Evolutionary conservation across 1,140 invertebrate species (phyloP), one percentile per base, ranked within the genome.

Genomic region (Manduca sexta): DNA sequence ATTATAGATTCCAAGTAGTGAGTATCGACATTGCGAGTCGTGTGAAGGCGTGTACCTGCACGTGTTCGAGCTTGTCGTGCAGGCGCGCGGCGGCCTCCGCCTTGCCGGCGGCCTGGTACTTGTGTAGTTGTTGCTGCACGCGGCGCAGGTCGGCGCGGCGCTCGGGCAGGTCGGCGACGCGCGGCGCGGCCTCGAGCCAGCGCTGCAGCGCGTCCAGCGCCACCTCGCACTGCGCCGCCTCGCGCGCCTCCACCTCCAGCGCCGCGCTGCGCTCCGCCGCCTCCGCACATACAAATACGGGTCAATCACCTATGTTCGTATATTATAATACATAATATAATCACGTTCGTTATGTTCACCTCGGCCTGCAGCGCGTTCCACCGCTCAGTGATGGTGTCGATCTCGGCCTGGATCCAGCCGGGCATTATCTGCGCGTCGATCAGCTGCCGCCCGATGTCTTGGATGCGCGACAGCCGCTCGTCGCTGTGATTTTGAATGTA

Each of bases 401-500:
- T 88, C 64, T 96, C 93, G 34, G 87, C 77, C 56, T 90, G 88
- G 52, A 96, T 92, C 37, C 88, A 87, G 47, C 89, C 87, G 11
- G 90, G 88, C 91, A 96, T 93, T 37, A 96, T 92, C 70, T 92
- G 90, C 58, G 92, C 91, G 55, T 92, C 90, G 26, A 92, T 89
- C 34, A 97, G 84, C 65, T 91, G 89, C 38, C 90, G 88, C 15
- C 92, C 93, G 56, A 97, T 90, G 71, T 91, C 91, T 72, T 95
- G 90, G 56, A 97, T 92, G 60, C 92, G 90, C 15, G 89, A 88
- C 56, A 93, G 86, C 47, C 93, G 89, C 45, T 91, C 89, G 54
- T 92, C 90, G 33, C 93, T 90, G 73, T 93, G 93, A 67, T 93
- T 92, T 54, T 92, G 88, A 45, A 97, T 83, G 72, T 94, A 94